A percentile compares a stretch with the other conserved stretches of the same genome.
phyloP scores from a whole-genome alignment of 2,888 invertebrate species.

The Rhingia rostrata region DNA sequence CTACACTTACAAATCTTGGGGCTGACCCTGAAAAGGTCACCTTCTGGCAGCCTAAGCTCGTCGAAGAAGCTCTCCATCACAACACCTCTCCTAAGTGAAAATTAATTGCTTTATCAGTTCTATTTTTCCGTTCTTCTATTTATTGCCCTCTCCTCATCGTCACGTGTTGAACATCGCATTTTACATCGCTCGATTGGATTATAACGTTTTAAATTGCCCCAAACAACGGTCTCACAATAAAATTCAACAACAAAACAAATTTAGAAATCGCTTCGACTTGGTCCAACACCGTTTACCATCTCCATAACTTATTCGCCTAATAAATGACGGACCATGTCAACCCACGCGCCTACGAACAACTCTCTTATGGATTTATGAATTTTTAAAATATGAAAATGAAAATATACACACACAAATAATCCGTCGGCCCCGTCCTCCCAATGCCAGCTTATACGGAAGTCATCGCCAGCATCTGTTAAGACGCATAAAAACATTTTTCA shows the following conservation, averaged over 20 bases:
- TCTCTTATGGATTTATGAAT: constrained; percentile 66
- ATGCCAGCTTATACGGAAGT: constrained; percentile 42
- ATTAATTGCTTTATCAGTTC: constrained; percentile 58
- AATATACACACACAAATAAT: constrained; percentile 43
- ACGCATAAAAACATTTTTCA: constrained; percentile 65
- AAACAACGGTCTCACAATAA: constrained; percentile 58
- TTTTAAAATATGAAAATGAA: constrained; percentile 67
- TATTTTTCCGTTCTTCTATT: constrained; percentile 23
- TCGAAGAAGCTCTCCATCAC: constrained; percentile 45
- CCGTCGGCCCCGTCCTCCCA: constrained; percentile 17
- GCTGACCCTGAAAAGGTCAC: constrained; percentile 30
- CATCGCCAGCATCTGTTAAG: constrained; percentile 50
- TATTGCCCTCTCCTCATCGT: constrained; percentile 25
- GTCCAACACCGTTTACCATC: constrained; percentile 52
- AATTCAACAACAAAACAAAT: constrained; percentile 26
- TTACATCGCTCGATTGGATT: constrained; percentile 67
- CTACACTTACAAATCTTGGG: not conserved
- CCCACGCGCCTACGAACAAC: constrained; percentile 58
- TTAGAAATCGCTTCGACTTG: constrained; percentile 55
- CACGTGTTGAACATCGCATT: constrained; percentile 4
- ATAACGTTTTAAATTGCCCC: constrained; percentile 62
- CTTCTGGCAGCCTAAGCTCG: constrained; percentile 14
- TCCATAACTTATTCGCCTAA: constrained; percentile 62
- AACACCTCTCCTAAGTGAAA: constrained; percentile 38
- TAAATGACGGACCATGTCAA: constrained; percentile 51